Conservation (phyloP, 2,113 vertebrate species). For the Carlito syrichta region DNA sequence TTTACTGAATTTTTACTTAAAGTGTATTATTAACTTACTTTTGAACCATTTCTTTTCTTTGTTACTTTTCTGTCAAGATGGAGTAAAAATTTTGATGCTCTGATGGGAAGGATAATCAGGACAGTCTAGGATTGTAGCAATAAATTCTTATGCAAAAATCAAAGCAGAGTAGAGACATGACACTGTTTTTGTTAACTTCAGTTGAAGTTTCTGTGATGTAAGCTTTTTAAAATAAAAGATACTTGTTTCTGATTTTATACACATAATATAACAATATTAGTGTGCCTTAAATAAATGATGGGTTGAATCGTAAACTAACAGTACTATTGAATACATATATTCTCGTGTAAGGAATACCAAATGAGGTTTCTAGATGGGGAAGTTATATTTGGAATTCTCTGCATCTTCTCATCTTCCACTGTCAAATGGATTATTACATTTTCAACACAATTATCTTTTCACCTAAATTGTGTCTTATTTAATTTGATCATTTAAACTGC, state of each 20-base stretch:
- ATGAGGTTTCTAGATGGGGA: background rate
- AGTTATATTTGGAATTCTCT: conserved; percentile 12
- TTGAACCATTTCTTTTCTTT: background rate
- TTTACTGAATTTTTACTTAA: background rate
- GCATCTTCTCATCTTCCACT: background rate
- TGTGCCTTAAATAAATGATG: background rate
- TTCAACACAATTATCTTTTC: conserved; percentile 60
- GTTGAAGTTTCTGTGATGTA: background rate
- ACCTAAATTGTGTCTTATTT: conserved; percentile 55
- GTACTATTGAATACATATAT: background rate
- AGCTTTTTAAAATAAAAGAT: background rate
- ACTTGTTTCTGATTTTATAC: background rate
- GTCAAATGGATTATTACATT: conserved; percentile 60
- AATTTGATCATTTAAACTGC: conserved; percentile 32
- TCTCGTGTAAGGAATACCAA: background rate
- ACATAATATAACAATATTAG: background rate
- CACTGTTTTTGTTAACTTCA: background rate
- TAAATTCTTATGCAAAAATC: conserved; percentile 5
- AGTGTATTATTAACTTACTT: background rate
- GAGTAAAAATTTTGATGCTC: background rate
- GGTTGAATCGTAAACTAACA: background rate
- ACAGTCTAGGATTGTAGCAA: background rate
- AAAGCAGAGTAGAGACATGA: background rate
- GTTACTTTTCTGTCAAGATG: background rate
- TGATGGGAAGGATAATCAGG: background rate